A percentile compares a stretch with the other conserved stretches of the same genome.
These are phyloP conservation scores for Punctoribates punctum DNA, from an alignment of 2,888 invertebrate species.

Conservation along the genomic window DNA sequence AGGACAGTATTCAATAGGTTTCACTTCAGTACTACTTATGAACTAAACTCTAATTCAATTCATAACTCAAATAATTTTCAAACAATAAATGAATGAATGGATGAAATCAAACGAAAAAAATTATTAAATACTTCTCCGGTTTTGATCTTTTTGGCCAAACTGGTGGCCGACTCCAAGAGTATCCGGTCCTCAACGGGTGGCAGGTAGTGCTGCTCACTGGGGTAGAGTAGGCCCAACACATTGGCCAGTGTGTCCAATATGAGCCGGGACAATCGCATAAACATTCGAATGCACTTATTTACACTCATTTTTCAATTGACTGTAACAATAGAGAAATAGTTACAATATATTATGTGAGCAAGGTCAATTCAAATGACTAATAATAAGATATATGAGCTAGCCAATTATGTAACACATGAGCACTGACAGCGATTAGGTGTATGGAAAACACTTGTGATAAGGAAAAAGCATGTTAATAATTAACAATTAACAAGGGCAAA, in stretches of 20 bases:
- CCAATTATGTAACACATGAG: too few relatives aligned
- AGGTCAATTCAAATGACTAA: too few relatives aligned
- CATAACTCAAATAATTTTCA: not conserved
- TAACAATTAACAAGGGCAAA: too few relatives aligned
- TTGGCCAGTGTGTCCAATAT: conserved; percentile 17
- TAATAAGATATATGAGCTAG: too few relatives aligned
- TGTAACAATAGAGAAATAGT: not conserved
- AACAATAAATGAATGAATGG: too few relatives aligned
- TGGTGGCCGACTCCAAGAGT: conserved; percentile 52
- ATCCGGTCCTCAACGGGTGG: conserved; percentile 51
- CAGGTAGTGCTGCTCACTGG: conserved; percentile 45
- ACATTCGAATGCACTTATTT: not conserved
- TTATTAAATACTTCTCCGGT: conserved; percentile 51
- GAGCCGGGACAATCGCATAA: conserved; percentile 2
- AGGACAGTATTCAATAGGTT: too few relatives aligned
- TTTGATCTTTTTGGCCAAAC: conserved; percentile 53
- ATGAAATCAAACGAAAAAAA: not conserved
- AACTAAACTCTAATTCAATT: too few relatives aligned
- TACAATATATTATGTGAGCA: too few relatives aligned
- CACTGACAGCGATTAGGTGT: too few relatives aligned
- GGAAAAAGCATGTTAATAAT: too few relatives aligned
- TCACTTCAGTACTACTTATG: too few relatives aligned
- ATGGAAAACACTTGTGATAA: too few relatives aligned
- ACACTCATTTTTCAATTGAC: not conserved
- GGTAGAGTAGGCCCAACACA: conserved; percentile 22